Evolutionary conservation across 2,113 vertebrate genomes (phyloP).

Genomic region (Atlantisia rogersi): DNA sequence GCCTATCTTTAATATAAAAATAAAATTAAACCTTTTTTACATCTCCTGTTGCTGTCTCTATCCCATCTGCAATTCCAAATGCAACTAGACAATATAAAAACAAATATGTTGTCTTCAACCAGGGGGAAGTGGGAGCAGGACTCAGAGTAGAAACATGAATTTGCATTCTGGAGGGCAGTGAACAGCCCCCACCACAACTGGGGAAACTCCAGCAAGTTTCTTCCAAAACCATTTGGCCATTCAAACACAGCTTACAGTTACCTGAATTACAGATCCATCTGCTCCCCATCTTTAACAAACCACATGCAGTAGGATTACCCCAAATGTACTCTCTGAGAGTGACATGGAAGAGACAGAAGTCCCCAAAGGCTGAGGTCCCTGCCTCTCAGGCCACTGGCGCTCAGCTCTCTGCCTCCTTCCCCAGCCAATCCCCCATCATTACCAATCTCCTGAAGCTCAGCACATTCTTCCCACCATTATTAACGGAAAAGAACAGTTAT

Average conservation of each 20-base stretch:
- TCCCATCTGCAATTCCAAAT: accelerated
- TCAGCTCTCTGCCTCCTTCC: no score
- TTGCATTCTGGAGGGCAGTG: neutral
- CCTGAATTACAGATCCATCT: neutral
- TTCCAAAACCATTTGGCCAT: neutral
- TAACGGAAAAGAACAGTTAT: accelerated
- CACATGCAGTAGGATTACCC: accelerated
- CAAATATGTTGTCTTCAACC: accelerated
- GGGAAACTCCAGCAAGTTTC: neutral
- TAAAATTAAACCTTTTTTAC: neutral
- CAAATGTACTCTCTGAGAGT: neutral
- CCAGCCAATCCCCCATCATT: no score
- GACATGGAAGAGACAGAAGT: neutral
- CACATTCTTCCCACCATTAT: neutral
- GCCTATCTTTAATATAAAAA: neutral
- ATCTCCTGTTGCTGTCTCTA: neutral
- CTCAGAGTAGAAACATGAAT: neutral
- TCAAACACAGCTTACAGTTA: neutral
- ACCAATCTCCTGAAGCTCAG: neutral
- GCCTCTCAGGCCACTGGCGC: no score
- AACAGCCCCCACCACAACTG: neutral
- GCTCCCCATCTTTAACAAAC: neutral
- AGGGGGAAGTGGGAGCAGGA: neutral
- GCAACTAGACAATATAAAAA: neutral
- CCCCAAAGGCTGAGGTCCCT: accelerated